Conservation (phyloP, 2,888 invertebrate genomes). For the Alloplasta piceator region DNA sequence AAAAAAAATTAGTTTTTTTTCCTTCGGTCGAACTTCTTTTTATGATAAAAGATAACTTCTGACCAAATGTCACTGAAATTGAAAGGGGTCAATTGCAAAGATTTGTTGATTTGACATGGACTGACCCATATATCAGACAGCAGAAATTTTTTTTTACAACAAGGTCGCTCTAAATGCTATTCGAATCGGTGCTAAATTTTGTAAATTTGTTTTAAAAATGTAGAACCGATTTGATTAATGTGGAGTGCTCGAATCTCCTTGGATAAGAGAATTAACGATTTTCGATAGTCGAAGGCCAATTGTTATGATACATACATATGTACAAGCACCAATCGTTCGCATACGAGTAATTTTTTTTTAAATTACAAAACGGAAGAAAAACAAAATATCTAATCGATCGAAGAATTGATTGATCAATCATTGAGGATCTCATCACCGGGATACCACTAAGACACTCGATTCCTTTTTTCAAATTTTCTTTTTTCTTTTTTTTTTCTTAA, state of each 20-base stretch:
- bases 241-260: too few species aligned
- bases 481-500: slow-evolving; percentile 63
- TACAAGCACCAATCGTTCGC: slow-evolving; percentile 54
- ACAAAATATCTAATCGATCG: slow-evolving; percentile 6
- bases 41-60: too few species aligned
- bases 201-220: background rate
- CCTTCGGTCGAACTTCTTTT: too few species aligned
- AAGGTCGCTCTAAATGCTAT: too few species aligned
- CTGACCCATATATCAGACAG: too few species aligned
- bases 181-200: too few species aligned
- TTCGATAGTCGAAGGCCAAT: background rate
- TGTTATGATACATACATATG: slow-evolving; percentile 33
- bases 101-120: too few species aligned
- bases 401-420: slow-evolving; percentile 18
- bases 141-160: too few species aligned
- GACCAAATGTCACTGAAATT: too few species aligned
- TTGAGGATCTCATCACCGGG: slow-evolving; percentile 13
- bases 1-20: too few species aligned
- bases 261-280: background rate
- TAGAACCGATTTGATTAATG: background rate
- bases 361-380: background rate
- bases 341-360: slow-evolving; percentile 39
- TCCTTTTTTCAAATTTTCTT: background rate
- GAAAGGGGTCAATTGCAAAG: too few species aligned
- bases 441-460: slow-evolving; percentile 15